These are phyloP conservation scores for Isotomurus palustris DNA, from an alignment of 2,888 invertebrate genomes.

Conservation along the genomic window DNA sequence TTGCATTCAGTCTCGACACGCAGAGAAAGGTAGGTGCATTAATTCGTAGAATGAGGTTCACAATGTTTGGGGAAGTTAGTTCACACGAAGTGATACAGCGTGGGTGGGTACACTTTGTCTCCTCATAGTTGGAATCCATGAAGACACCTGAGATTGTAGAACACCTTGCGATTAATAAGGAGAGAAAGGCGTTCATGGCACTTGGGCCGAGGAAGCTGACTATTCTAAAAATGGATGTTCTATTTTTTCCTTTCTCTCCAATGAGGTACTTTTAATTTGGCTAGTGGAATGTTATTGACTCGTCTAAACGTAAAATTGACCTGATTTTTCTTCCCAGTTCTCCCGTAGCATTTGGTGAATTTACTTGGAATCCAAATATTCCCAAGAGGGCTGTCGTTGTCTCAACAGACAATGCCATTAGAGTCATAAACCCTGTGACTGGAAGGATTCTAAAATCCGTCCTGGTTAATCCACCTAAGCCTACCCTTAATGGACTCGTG, in stretches of 20 bases:
- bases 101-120: not conserved
- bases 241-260: constrained; percentile 22
- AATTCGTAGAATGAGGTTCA: not conserved
- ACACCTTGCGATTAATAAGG: constrained; percentile 34
- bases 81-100: not conserved
- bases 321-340: constrained; percentile 1
- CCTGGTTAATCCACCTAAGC: constrained; percentile 27
- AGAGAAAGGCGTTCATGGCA: constrained; percentile 39
- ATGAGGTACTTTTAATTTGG: constrained; percentile 16
- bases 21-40: constrained; percentile 5
- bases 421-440: constrained; percentile 37
- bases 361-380: constrained; percentile 38
- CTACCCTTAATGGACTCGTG: constrained; percentile 16
- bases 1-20: constrained; percentile 39
- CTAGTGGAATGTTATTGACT: not conserved
- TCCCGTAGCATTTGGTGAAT: constrained; percentile 16
- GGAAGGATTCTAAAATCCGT: constrained; percentile 34
- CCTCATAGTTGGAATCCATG: constrained; percentile 30
- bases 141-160: constrained; percentile 41
- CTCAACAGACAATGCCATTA: constrained; percentile 36
- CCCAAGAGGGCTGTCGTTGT: constrained; percentile 22
- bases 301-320: not conserved
- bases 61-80: not conserved
- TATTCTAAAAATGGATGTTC: constrained; percentile 41
- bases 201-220: constrained; percentile 42